A percentile compares a stretch with the other conserved stretches of the same genome.
Conservation (phyloP, 2,113 vertebrate genomes). For the Triplophysa tibetana region DNA sequence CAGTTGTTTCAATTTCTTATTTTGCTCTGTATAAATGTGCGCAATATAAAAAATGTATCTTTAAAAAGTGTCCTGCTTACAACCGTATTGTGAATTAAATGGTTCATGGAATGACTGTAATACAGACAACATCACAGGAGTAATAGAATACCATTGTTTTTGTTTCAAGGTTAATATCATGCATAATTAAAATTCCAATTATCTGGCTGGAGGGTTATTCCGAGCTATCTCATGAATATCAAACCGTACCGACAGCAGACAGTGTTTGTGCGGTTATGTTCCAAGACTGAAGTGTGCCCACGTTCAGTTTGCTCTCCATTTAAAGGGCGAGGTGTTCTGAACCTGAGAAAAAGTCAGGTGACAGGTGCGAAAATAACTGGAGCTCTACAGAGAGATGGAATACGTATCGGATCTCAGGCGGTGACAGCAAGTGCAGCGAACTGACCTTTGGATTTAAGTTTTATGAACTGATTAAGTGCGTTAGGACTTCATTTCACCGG, state of each 20-base stretch:
- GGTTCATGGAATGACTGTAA: slow-evolving; percentile 17
- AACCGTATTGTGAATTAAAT: slow-evolving; percentile 15
- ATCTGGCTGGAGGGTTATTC: slow-evolving; percentile 24
- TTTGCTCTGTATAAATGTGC: too few relatives aligned
- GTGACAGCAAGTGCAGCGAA: not conserved
- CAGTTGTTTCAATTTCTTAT: too few relatives aligned
- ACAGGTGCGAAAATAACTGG: slow-evolving; percentile 26
- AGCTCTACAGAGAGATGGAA: slow-evolving; percentile 9
- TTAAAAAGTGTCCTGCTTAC: too few relatives aligned
- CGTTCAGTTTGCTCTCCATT: not conserved
- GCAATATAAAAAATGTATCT: too few relatives aligned
- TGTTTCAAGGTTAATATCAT: slow-evolving; percentile 35
- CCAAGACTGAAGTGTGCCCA: not conserved
- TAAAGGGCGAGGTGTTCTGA: slow-evolving; percentile 31
- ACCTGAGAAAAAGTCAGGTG: not conserved
- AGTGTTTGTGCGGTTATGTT: not conserved
- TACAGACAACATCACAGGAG: slow-evolving; percentile 21
- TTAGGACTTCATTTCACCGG: not conserved
- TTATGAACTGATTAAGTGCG: not conserved
- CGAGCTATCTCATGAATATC: slow-evolving; percentile 40
- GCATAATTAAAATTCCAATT: slow-evolving; percentile 36
- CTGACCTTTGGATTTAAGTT: slow-evolving; percentile 29
- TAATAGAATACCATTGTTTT: slow-evolving; percentile 40
- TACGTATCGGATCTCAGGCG: not conserved
- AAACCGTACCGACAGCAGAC: slow-evolving; percentile 27